phyloP scores from a whole-genome alignment of 2,888 invertebrate species.

The Carterocephalus palaemon region DNA sequence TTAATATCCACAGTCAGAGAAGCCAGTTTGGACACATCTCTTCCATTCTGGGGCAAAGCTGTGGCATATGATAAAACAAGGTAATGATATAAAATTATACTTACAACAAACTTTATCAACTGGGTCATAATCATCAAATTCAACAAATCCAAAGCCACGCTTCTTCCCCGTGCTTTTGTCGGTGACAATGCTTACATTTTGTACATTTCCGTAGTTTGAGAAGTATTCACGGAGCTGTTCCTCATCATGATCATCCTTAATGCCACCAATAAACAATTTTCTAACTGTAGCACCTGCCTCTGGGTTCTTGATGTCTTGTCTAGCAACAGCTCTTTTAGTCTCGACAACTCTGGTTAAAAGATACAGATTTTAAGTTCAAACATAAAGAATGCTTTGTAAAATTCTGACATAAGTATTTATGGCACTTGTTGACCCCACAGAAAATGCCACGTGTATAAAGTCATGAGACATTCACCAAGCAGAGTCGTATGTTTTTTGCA shows the following conservation, averaged over 20 bases:
- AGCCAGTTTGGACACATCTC: conserved; percentile 66
- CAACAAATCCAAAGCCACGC: conserved; percentile 97
- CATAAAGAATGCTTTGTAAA: not conserved
- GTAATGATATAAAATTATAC: conserved; percentile 56
- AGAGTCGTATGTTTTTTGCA: conserved; percentile 60
- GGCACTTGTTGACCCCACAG: conserved; percentile 59
- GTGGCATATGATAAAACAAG: conserved; percentile 43
- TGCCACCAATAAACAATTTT: conserved; percentile 95
- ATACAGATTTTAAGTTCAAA: not conserved
- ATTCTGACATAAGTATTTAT: conserved; percentile 6
- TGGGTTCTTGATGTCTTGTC: conserved; percentile 93
- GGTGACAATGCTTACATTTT: conserved; percentile 91
- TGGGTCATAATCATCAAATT: conserved; percentile 97
- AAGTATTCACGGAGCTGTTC: conserved; percentile 92
- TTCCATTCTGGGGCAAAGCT: conserved; percentile 75
- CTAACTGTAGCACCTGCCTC: conserved; percentile 96
- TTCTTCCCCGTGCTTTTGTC: conserved; percentile 96
- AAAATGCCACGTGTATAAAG: conserved; percentile 65
- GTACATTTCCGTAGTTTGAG: conserved; percentile 88
- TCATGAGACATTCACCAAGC: conserved; percentile 69
- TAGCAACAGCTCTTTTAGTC: conserved; percentile 97
- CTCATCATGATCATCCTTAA: conserved; percentile 96
- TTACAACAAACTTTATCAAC: conserved; percentile 97
- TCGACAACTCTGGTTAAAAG: conserved; percentile 89
- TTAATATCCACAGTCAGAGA: conserved; percentile 75